phyloP scores from a whole-genome alignment of 2,888 invertebrate genomes.

The Tillus elongatus region DNA sequence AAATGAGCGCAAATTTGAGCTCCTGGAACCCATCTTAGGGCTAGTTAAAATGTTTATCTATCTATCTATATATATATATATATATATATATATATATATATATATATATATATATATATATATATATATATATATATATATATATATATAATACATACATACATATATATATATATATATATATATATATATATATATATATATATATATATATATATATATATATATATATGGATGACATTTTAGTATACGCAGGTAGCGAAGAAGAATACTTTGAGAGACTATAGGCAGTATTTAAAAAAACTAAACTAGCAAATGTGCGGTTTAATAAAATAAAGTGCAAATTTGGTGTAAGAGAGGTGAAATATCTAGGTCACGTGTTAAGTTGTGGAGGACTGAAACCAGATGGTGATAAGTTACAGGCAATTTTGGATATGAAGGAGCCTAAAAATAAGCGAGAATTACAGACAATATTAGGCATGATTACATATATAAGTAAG shows the following conservation, averaged over 20 bases:
- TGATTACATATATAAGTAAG: conserved; percentile 2
- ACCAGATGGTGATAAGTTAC: conserved; percentile 12
- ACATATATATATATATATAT: no score
- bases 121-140: no score
- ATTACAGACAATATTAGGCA: not conserved
- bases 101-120: no score
- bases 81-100: no score
- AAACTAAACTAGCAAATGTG: conserved; percentile 14
- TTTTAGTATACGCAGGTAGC: not conserved
- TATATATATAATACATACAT: no score
- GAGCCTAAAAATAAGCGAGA: conserved; percentile 1
- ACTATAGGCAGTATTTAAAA: not conserved
- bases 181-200: no score
- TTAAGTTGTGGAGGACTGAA: conserved; percentile 19
- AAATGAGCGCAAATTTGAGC: no score
- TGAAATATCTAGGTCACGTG: conserved; percentile 25
- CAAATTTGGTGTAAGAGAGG: conserved; percentile 17
- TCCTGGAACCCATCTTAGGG: no score
- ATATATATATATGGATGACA: conserved; percentile 25
- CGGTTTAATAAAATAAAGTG: conserved; percentile 23
- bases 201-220: no score
- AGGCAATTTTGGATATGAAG: conserved; percentile 12
- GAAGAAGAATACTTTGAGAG: conserved; percentile 1
- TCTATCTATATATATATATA: no score
- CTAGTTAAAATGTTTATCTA: no score